Evolutionary conservation across 2,113 vertebrate species (phyloP), one percentile per base, ranked within the genome.

Genomic region (Triplophysa rosa): DNA sequence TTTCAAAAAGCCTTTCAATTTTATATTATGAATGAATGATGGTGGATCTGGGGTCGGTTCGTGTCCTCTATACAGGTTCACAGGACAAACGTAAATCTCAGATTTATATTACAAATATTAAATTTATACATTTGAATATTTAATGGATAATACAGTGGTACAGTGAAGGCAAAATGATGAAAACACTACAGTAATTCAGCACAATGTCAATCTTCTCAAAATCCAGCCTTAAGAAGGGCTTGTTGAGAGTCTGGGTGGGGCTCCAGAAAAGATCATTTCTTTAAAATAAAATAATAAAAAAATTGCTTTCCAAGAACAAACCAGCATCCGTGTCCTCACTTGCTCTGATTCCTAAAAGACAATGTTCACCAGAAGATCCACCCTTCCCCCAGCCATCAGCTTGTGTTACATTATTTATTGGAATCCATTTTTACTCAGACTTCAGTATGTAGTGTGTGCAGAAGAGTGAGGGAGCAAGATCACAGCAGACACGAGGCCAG

Each of bases 331-430:
- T 87, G 87, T 87, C 88, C 88, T 89, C 67, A 79, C 75, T 85
- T 87, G 88, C 82, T 86, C 88, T 85, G 81, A 86, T 87, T 90
- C 87, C 81, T 75, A 82, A 77, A 75, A 84, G 88, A 82, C 82
- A 67, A 77, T 77, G 7, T 87, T 82, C 88, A 21, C 85, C 78
- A 71, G 29, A 80, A 87, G 85, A 82, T 82, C 80, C 82, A 77
- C 78, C 81, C 82, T 81, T 87, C 47, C 87, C 73, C 85, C 86
- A 87, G 19, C 71, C 21, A 47, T 59, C 33, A 45, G 19, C 54
- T n/a, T 86, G 85, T 84, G 81, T 87, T 89, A 86, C 79, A 90
- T 91, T 86, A 91, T 90, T 92, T 88, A 93, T 92, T 87, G 47
- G 61, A 65, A 76, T 65, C 45, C 73, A 76, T 76, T 76, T 76